Conservation (phyloP, 2,113 vertebrate genomes). For the Thermophis baileyi region DNA sequence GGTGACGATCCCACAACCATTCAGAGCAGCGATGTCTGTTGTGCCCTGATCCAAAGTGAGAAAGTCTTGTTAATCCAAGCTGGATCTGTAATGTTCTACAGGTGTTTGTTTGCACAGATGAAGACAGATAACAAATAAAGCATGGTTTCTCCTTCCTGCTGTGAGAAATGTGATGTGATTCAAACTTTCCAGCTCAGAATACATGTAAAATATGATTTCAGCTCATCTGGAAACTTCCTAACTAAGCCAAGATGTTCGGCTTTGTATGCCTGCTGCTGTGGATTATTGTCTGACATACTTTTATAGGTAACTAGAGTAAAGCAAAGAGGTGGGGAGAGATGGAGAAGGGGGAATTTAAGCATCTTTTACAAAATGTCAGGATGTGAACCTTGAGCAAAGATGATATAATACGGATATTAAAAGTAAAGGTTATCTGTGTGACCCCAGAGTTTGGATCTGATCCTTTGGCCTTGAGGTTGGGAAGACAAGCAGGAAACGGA, state of each 20-base stretch:
- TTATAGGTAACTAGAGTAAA: constrained; percentile 1
- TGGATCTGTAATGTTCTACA: constrained; percentile 60
- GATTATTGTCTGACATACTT: constrained; percentile 23
- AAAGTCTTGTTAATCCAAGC: constrained; percentile 12
- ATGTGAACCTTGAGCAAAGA: constrained; percentile 41
- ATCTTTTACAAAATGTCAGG: constrained; percentile 39
- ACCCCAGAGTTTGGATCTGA: constrained; percentile 8
- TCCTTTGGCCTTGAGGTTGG: constrained; percentile 18
- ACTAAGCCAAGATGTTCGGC: constrained; percentile 67
- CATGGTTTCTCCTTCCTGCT: constrained; percentile 52
- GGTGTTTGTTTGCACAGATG: constrained; percentile 63
- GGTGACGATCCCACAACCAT: constrained; percentile 22
- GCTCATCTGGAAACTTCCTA: constrained; percentile 65
- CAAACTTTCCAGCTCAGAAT: constrained; percentile 43
- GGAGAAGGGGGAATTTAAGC: neutral
- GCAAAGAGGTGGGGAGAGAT: neutral
- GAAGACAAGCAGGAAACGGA: constrained; percentile 21
- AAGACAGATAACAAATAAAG: constrained; percentile 72
- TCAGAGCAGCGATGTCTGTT: constrained; percentile 17
- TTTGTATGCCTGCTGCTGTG: neutral
- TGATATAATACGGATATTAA: constrained; percentile 11
- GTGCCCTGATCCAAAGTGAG: neutral
- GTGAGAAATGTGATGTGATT: constrained; percentile 63
- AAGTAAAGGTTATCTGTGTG: constrained; percentile 6
- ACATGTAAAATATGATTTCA: constrained; percentile 70